Percentiles rank a stretch among this genome's conserved stretches.
These are phyloP conservation scores for Origma solitaria DNA, from an alignment of 2,113 vertebrate species.

Conservation along the genomic window DNA sequence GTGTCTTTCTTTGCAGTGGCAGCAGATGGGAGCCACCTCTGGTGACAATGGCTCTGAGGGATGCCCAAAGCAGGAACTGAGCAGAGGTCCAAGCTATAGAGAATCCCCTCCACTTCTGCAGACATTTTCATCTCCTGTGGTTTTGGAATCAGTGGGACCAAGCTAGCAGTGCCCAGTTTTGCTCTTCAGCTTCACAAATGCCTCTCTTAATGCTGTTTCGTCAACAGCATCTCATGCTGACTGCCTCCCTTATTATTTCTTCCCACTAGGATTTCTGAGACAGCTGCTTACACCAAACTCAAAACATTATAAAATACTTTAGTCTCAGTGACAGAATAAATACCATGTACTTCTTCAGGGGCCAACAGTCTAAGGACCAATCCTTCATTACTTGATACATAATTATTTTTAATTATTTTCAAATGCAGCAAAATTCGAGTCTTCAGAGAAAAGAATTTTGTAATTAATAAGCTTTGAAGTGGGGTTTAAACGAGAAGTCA, in stretches of 20 bases:
- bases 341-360: not conserved
- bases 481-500: not conserved
- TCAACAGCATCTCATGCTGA: not conserved
- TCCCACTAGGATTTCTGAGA: not conserved
- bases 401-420: not conserved
- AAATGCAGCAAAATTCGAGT: not conserved
- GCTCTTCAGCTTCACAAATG: not conserved
- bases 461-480: not conserved
- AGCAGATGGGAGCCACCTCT: fast-evolving
- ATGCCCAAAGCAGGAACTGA: not conserved
- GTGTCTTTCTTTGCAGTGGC: not conserved
- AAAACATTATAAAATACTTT: not conserved
- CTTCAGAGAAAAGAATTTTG: not conserved
- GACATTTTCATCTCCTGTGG: not conserved
- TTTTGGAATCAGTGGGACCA: not conserved
- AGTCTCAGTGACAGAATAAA: not conserved
- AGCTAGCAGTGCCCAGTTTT: not conserved
- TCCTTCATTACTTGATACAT: not conserved
- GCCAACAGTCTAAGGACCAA: not conserved
- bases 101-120: not conserved
- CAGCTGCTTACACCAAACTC: not conserved
- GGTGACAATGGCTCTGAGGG: not conserved
- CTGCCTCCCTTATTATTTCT: not conserved
- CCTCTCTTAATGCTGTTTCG: not conserved
- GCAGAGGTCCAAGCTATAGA: not conserved